Base-by-base conservation (phyloP, 1,140 invertebrate species). In the Lasaia peninsularis region DNA sequence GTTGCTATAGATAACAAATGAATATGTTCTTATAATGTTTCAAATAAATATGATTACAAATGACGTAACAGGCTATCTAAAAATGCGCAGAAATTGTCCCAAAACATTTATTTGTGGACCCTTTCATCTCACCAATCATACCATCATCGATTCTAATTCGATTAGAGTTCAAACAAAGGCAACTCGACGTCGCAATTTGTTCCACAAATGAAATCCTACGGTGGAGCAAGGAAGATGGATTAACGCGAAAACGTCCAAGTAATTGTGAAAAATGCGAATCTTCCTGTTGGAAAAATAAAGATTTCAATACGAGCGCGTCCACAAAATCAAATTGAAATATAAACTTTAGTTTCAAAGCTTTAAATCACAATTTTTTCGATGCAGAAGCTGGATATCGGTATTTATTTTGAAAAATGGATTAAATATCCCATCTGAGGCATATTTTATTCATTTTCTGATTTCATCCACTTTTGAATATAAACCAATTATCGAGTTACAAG, bases 221-320 rank as follows among this genome's bases (percentile, higher is more conserved):
- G 73, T 69, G 74, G 73, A 73, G 80, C 78, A 87, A 85, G 79
- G 76, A 86, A 86, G 79, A 84, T 79, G 70, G 79, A 84, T 86
- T 86, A 80, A 78, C 76, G 78, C 70, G 77, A 70, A 78, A 85
- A 79, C 70, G 78, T 82, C 84, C 71, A 69, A 79, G 81, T 87
- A 87, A 87, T 85, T 87, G 81, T 80, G 81, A 87, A 85, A 85
- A 87, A 85, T 85, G 83, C 58, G 78, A 74, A 76, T 70, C 71
- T 69, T 75, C 71, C 70, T 65, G 62, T 56, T 62, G 63, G 69
- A 70, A 73, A 75, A 80, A 78, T 74, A 78, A 77, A 81, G 75
- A 76, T 67, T 69, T 71, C 62, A 67, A 65, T 58, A 16, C 56
- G 55, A 52, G 53, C 34, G 50, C 37, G 56, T 54, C 34, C 21